A percentile compares a stretch with the other conserved stretches of the same genome.
Conservation (phyloP, 2,888 invertebrate species). For the Drosophila incognita region DNA sequence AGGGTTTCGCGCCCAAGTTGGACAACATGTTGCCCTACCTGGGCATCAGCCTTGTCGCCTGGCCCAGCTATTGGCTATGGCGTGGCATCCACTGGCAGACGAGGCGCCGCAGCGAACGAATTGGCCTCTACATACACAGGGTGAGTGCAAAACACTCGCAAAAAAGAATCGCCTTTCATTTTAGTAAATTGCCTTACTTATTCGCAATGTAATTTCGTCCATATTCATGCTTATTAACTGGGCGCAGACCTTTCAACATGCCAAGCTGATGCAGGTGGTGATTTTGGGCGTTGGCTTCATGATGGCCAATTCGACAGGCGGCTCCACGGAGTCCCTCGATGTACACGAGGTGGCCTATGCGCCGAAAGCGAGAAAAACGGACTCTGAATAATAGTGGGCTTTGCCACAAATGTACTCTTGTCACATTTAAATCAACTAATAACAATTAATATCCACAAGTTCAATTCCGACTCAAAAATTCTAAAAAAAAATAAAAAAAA, state of each 20-base stretch:
- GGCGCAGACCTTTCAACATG: slow-evolving; percentile 72
- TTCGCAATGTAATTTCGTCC: background rate
- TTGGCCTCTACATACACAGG: slow-evolving; percentile 66
- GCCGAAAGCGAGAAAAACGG: background rate
- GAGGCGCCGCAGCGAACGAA: slow-evolving; percentile 37
- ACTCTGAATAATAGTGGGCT: slow-evolving; percentile 27
- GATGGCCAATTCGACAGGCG: slow-evolving; percentile 25
- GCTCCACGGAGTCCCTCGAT: background rate
- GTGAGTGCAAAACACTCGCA: slow-evolving; percentile 31
- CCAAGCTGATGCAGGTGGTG: slow-evolving; percentile 72
- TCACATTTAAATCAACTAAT: background rate
- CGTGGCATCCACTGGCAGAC: slow-evolving; percentile 69
- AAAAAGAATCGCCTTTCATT: background rate
- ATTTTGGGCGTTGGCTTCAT: slow-evolving; percentile 64
- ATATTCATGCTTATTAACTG: background rate
- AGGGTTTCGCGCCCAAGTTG: slow-evolving; percentile 61
- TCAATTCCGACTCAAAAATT: background rate
- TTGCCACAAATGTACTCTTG: background rate
- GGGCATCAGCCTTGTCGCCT: slow-evolving; percentile 60
- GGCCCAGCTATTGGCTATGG: slow-evolving; percentile 75
- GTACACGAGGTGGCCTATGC: slow-evolving; percentile 36
- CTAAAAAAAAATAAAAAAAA: slow-evolving; percentile 14
- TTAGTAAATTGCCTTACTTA: too few relatives aligned
- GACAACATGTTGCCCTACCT: slow-evolving; percentile 61
- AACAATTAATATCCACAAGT: slow-evolving; percentile 7